Conservation (phyloP, 2,113 vertebrate genomes). For the Varanus komodoensis region DNA sequence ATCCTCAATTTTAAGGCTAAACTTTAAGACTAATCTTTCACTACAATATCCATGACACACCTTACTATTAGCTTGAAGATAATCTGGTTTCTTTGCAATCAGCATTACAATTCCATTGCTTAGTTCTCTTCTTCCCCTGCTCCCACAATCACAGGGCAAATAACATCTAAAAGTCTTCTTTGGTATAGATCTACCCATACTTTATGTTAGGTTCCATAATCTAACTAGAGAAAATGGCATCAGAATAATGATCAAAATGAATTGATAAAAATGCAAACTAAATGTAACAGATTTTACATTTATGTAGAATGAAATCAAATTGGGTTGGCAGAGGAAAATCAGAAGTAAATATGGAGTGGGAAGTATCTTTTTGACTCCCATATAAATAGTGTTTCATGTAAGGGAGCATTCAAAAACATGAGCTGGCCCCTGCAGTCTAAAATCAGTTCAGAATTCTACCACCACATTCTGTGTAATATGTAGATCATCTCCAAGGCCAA, state of each 20-base stretch:
- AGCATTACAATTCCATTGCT: not conserved
- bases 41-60: not conserved
- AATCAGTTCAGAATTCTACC: not conserved
- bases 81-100: not conserved
- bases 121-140: not conserved
- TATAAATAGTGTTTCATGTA: not conserved
- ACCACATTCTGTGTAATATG: not conserved
- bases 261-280: too few species aligned
- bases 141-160: not conserved
- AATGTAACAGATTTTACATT: too few species aligned
- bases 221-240: too few species aligned
- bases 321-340: too few species aligned
- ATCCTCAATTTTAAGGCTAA: not conserved
- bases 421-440: not conserved
- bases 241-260: too few species aligned
- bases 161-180: not conserved
- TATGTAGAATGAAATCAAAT: too few species aligned
- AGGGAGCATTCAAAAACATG: not conserved
- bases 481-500: not conserved
- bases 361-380: too few species aligned
- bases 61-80: not conserved
- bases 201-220: too few species aligned
- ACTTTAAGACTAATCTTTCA: not conserved
- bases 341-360: too few species aligned
- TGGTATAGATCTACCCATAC: too few species aligned